These are phyloP conservation scores for Papilio aristodemus DNA, from an alignment of 1,140 invertebrate genomes.

Conservation along the genomic window DNA sequence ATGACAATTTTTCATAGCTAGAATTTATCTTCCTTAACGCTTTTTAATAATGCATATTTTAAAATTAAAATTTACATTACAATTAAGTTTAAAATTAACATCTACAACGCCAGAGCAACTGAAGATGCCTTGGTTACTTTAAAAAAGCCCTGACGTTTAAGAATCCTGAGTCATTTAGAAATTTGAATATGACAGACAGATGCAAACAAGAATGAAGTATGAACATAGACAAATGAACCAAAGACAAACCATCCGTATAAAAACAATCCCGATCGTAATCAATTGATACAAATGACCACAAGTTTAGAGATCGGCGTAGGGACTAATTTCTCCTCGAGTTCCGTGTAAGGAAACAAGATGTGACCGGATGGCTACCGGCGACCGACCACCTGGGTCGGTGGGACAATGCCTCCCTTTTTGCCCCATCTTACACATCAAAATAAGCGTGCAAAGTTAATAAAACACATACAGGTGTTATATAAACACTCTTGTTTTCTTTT, in stretches of 20 bases:
- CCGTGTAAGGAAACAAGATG: conserved; percentile 50
- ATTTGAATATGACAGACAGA: not conserved
- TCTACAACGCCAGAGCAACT: too few relatives aligned
- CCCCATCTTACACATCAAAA: not conserved
- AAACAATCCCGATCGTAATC: conserved; percentile 7
- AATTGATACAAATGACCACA: conserved; percentile 14
- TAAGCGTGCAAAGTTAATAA: conserved; percentile 8
- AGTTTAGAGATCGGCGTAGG: conserved; percentile 55
- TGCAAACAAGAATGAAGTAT: conserved; percentile 20
- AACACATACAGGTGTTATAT: not conserved
- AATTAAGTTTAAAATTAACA: too few relatives aligned
- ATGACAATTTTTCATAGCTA: too few relatives aligned
- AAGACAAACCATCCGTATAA: conserved; percentile 6
- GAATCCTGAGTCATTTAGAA: too few relatives aligned
- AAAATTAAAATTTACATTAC: too few relatives aligned
- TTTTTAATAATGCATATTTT: too few relatives aligned
- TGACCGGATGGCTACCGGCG: conserved; percentile 40
- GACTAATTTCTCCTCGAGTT: conserved; percentile 36
- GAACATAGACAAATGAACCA: conserved; percentile 14
- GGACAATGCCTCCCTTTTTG: conserved; percentile 43
- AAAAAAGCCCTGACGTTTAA: too few relatives aligned
- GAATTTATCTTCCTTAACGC: too few relatives aligned
- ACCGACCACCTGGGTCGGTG: conserved; percentile 53
- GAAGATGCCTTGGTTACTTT: too few relatives aligned
- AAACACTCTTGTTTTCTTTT: not conserved